phyloP scores from a whole-genome alignment of 30 jellyfish, hydroid and myxozoan genomes.

The Haliclystus octoradiatus region DNA sequence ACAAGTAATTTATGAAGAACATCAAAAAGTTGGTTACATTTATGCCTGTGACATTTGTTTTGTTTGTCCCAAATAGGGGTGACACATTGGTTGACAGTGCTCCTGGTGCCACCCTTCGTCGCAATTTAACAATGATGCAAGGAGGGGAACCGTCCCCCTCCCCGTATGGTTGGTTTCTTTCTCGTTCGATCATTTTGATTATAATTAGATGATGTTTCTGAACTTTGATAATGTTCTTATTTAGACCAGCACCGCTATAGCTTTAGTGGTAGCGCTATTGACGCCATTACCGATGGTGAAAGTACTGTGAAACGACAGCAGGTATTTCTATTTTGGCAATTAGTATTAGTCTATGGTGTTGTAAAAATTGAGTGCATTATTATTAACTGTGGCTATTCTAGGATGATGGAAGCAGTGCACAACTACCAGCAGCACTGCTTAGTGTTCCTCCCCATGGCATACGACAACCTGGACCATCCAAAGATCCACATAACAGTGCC shows the following conservation, averaged over 20 bases:
- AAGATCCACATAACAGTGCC: background rate
- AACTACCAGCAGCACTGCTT: background rate
- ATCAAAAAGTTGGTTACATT: background rate
- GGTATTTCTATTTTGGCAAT: no score
- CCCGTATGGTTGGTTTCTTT: background rate
- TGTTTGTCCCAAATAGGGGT: conserved; percentile 36
- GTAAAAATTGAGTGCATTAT: no score
- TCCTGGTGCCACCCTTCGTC: conserved; percentile 96
- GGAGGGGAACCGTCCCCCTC: conserved; percentile 95
- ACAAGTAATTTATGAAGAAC: background rate
- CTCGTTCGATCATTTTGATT: background rate
- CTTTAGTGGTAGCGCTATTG: background rate
- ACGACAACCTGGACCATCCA: no score
- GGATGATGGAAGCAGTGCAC: no score
- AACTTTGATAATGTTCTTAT: background rate
- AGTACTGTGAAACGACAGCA: conserved; percentile 54
- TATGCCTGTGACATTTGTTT: no score
- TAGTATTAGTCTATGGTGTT: no score
- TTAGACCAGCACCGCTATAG: background rate
- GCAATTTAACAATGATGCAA: conserved; percentile 97
- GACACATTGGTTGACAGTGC: conserved; percentile 89
- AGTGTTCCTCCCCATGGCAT: background rate
- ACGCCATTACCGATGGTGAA: conserved; percentile 58
- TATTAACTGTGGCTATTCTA: no score
- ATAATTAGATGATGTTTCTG: background rate